These are phyloP conservation scores for Actenoides hombroni DNA, from an alignment of 2,113 vertebrate species.

Conservation along the genomic window DNA sequence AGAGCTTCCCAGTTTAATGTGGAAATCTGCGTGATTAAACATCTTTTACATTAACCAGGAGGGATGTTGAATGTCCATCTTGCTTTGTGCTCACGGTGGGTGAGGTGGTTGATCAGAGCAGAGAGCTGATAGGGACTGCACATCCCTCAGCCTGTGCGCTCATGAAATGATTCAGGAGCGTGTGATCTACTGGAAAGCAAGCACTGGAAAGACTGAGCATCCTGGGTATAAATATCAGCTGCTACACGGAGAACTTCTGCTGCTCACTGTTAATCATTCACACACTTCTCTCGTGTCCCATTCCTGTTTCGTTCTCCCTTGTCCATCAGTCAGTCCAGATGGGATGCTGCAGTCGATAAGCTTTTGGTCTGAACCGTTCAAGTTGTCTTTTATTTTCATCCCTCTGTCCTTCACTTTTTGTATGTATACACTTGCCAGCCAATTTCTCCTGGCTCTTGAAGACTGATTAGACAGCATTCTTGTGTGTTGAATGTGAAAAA, in stretches of 20 bases:
- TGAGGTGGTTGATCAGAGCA: background rate
- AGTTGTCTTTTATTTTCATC: fast-evolving
- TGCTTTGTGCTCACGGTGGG: background rate
- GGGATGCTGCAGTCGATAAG: background rate
- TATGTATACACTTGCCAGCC: background rate
- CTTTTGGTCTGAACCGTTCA: background rate
- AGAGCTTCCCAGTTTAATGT: background rate
- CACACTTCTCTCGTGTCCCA: background rate
- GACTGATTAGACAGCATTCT: background rate
- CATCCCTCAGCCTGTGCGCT: background rate
- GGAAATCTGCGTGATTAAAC: background rate
- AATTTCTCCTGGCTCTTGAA: background rate
- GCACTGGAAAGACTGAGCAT: background rate
- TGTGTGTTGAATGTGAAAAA: background rate
- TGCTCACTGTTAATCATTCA: background rate
- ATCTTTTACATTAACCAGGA: background rate
- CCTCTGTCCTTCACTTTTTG: background rate
- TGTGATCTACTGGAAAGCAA: background rate
- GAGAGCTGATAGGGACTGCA: background rate
- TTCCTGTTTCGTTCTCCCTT: background rate
- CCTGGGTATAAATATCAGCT: background rate
- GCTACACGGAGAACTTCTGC: background rate
- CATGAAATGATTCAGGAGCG: background rate
- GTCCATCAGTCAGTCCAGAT: background rate
- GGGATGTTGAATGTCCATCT: background rate